phyloP scores from a whole-genome alignment of 2,113 vertebrate genomes.

The Microcebus ravelobensis region DNA sequence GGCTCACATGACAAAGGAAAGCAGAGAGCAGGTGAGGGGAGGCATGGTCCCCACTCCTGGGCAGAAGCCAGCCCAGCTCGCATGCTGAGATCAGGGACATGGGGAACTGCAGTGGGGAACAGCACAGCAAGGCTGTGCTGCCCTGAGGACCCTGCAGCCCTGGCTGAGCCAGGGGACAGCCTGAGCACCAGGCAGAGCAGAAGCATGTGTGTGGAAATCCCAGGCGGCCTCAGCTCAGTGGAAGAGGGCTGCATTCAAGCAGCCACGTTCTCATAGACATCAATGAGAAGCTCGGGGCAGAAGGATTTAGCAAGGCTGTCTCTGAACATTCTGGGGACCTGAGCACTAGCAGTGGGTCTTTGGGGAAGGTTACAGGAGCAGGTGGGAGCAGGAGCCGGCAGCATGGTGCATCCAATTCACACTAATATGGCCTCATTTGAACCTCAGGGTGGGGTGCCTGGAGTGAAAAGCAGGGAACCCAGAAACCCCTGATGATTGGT shows the following conservation, averaged over 20 bases:
- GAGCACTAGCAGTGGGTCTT: rapidly evolving
- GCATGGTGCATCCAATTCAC: background rate
- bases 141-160: background rate
- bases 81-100: rapidly evolving
- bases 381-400: background rate
- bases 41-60: rapidly evolving
- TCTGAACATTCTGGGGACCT: background rate
- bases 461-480: background rate
- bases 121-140: rapidly evolving
- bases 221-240: background rate
- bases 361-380: background rate
- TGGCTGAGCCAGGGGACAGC: background rate
- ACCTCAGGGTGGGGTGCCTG: background rate
- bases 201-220: no score
- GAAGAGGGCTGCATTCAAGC: background rate
- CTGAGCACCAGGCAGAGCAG: background rate
- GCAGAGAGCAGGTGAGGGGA: background rate
- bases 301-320: background rate
- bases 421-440: background rate
- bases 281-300: background rate
- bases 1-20: background rate
- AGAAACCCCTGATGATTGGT: background rate
- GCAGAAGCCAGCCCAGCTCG: background rate
- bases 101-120: background rate
- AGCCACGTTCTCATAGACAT: background rate